phyloP scores from a whole-genome alignment of 1,140 invertebrate species.

The Polypedilum pembai region DNA sequence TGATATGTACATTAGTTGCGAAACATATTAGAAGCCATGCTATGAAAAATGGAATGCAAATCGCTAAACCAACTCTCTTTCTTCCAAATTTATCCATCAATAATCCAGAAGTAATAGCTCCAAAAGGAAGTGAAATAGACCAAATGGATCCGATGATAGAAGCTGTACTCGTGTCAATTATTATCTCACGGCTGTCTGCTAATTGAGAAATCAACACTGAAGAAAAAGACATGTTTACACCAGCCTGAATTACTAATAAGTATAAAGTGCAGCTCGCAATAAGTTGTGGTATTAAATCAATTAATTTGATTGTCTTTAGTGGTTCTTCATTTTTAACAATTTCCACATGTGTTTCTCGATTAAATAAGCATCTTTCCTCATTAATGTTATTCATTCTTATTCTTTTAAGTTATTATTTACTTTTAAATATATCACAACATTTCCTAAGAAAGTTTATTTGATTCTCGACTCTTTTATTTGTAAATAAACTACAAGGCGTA shows the following conservation, averaged over 20 bases:
- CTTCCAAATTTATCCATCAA: slow-evolving; percentile 60
- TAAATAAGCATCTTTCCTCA: not conserved
- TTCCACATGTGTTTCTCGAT: not conserved
- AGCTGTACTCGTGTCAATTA: slow-evolving; percentile 35
- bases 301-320: not conserved
- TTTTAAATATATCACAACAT: too few species aligned
- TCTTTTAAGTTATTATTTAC: too few species aligned
- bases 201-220: slow-evolving; percentile 47
- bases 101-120: slow-evolving; percentile 47
- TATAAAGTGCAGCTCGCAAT: slow-evolving; percentile 44
- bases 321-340: not conserved
- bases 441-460: too few species aligned
- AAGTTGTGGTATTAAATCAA: slow-evolving; percentile 37
- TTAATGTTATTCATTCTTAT: too few species aligned
- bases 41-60: slow-evolving; percentile 48
- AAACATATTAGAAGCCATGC: slow-evolving; percentile 48
- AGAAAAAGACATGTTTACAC: slow-evolving; percentile 49
- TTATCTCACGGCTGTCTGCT: slow-evolving; percentile 36
- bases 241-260: slow-evolving; percentile 47
- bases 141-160: slow-evolving; percentile 49
- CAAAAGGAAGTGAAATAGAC: slow-evolving; percentile 48
- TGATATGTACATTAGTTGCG: slow-evolving; percentile 40
- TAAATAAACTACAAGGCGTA: too few species aligned
- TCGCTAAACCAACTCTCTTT: slow-evolving; percentile 48
- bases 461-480: too few species aligned